Percentiles rank a stretch among this genome's conserved stretches.
Conservation (phyloP, 2,113 vertebrate species). For the Catharus fuscescens region DNA sequence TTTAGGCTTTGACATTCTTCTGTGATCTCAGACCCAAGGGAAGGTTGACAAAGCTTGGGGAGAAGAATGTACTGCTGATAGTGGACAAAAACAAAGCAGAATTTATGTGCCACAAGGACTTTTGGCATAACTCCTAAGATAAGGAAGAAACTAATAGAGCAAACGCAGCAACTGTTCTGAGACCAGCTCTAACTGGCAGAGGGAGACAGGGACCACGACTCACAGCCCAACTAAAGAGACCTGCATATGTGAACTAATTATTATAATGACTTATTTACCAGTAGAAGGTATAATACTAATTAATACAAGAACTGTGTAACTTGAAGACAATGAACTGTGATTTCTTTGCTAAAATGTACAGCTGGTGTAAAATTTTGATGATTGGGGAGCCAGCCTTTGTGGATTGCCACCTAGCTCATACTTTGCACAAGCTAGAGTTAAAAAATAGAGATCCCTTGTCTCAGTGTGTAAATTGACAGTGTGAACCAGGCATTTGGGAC, state of each 20-base stretch:
- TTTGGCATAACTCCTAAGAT: not conserved
- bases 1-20: not conserved
- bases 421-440: not conserved
- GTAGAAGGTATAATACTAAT: not conserved
- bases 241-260: no score
- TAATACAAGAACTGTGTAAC: not conserved
- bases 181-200: not conserved
- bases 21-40: not conserved
- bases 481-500: rapidly evolving
- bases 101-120: not conserved
- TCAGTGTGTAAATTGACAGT: not conserved
- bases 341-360: not conserved
- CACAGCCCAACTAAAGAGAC: not conserved
- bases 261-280: not conserved
- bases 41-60: not conserved
- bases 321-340: not conserved
- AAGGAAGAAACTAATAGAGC: not conserved
- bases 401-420: not conserved
- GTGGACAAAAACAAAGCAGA: not conserved
- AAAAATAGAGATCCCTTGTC: not conserved
- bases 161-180: not conserved
- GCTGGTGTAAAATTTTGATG: not conserved
- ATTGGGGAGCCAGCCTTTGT: not conserved
- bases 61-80: not conserved
- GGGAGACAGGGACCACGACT: not conserved